Conservation (phyloP, 2,888 invertebrate genomes). For the Frankliniella intonsa region DNA sequence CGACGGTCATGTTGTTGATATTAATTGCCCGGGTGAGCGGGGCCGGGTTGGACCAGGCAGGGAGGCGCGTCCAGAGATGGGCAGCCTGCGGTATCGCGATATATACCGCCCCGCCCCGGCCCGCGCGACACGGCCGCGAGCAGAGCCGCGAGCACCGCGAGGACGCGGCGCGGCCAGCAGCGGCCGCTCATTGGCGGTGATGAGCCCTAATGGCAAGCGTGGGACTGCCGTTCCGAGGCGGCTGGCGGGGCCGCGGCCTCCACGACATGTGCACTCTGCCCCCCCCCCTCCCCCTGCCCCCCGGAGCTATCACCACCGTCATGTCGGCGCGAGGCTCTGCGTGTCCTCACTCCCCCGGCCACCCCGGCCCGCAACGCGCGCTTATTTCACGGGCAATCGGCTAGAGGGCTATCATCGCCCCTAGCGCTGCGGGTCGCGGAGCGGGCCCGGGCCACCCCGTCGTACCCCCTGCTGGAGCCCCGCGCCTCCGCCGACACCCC, state of each 20-base stretch:
- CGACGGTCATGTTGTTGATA: slow-evolving; percentile 18
- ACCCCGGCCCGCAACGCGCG: too few relatives aligned
- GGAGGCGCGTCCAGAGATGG: too few relatives aligned
- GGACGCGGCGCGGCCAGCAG: neutral
- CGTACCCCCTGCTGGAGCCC: neutral
- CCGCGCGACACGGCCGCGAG: neutral
- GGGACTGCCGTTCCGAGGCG: neutral
- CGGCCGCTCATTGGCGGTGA: neutral
- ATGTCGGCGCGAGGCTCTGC: too few relatives aligned
- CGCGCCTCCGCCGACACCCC: neutral
- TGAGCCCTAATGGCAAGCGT: slow-evolving; percentile 16
- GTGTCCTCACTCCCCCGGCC: too few relatives aligned
- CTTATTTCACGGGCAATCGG: neutral
- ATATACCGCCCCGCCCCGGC: neutral
- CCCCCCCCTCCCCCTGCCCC: too few relatives aligned
- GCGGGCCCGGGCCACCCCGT: too few relatives aligned
- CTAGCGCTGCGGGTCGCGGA: too few relatives aligned
- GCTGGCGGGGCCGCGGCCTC: neutral
- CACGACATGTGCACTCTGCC: neutral
- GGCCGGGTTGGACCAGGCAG: too few relatives aligned
- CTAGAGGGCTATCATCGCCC: neutral
- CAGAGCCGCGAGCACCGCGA: too few relatives aligned
- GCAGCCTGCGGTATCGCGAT: neutral
- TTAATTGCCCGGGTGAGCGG: neutral
- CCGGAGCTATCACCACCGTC: too few relatives aligned